A percentile compares a stretch with the other conserved stretches of the same genome.
Evolutionary conservation across 2,113 vertebrate species (phyloP).

Genomic region (Collichthys lucidus): DNA sequence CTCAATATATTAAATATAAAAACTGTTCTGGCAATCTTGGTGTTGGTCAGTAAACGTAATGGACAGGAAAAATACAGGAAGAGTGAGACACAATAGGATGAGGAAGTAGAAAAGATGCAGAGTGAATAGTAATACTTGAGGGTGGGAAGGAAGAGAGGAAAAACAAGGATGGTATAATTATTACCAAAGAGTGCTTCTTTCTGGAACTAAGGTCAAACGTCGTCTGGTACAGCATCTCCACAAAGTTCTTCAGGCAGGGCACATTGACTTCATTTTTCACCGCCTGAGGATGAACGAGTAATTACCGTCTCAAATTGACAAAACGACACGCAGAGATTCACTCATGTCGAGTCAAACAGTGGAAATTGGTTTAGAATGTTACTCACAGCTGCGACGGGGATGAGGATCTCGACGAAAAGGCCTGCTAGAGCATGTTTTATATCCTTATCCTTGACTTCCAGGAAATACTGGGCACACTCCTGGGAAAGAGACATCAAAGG

Average conservation of each 20-base stretch:
- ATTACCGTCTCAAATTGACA: not conserved
- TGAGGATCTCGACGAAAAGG: constrained; percentile 99
- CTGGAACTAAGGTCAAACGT: constrained; percentile 98
- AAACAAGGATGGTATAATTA: not conserved
- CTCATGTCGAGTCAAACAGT: not conserved
- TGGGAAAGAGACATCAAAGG: constrained; percentile 62
- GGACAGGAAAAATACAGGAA: constrained; percentile 27
- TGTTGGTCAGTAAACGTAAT: constrained; percentile 8
- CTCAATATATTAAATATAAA: not conserved
- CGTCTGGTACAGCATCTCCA: constrained; percentile 99
- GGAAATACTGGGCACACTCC: constrained; percentile 99
- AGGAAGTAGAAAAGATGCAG: constrained; percentile 13
- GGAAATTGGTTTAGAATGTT: constrained; percentile 25
- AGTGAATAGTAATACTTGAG: not conserved
- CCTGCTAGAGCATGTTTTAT: constrained; percentile 98
- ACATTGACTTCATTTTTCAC: constrained; percentile 99
- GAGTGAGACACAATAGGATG: constrained; percentile 18
- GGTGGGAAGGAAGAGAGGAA: constrained; percentile 8
- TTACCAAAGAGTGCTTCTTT: constrained; percentile 99
- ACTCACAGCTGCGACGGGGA: constrained; percentile 99
- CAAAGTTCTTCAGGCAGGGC: constrained; percentile 98
- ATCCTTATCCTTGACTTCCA: constrained; percentile 99
- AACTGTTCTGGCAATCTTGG: not conserved
- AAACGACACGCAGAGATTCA: not conserved
- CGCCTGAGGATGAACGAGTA: constrained; percentile 85